Conservation (phyloP, 2,888 invertebrate genomes). For the Dioctria linearis region DNA sequence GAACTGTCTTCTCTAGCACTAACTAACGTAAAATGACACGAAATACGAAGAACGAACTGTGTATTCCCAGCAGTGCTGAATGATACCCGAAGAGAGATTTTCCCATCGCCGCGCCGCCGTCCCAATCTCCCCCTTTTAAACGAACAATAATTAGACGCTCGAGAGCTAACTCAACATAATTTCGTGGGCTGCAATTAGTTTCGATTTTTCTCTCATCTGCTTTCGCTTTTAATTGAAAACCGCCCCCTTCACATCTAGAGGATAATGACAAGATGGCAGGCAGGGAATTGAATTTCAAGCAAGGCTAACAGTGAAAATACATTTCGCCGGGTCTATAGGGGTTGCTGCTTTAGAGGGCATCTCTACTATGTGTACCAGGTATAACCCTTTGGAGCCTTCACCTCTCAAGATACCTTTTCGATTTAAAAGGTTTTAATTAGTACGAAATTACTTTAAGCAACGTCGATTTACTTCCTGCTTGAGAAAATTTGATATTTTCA, state of each 20-base stretch:
- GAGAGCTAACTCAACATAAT: constrained; percentile 41
- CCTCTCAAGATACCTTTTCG: not conserved
- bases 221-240: constrained; percentile 42
- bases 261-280: not conserved
- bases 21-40: not conserved
- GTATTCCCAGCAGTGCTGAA: no score
- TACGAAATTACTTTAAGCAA: constrained; percentile 43
- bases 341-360: not conserved
- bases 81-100: no score
- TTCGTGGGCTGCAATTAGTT: constrained; percentile 46
- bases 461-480: constrained; percentile 30
- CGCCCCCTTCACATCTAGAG: constrained; percentile 4
- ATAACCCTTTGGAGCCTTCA: not conserved
- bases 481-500: constrained; percentile 6
- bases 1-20: not conserved
- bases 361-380: not conserved
- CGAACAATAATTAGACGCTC: constrained; percentile 37
- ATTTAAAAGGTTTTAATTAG: constrained; percentile 39
- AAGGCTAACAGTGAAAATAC: not conserved
- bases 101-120: no score
- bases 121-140: not conserved
- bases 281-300: not conserved
- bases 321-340: not conserved
- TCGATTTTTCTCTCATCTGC: constrained; percentile 35
- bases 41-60: no score